phyloP scores from a whole-genome alignment of 2,113 vertebrate species.

The Caranx melampygus region DNA sequence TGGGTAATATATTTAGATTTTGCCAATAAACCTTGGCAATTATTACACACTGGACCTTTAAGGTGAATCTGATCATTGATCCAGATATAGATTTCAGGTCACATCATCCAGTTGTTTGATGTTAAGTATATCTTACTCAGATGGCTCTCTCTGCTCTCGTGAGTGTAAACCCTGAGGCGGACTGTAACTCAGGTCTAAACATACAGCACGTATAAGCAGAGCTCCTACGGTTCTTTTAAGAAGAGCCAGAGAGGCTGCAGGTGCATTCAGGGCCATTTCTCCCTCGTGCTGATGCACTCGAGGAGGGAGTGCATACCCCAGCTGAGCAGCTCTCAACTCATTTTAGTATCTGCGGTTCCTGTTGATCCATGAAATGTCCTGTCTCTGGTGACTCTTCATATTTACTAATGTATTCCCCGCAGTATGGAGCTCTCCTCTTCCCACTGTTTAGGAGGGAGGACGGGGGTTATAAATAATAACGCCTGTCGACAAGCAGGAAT shows the following conservation, averaged over 20 bases:
- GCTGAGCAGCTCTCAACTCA: constrained; percentile 90
- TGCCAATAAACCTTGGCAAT: too few relatives aligned
- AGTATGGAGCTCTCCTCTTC: constrained; percentile 88
- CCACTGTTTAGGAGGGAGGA: constrained; percentile 90
- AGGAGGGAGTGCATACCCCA: constrained; percentile 84
- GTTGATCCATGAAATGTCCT: constrained; percentile 97
- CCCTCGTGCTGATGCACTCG: constrained; percentile 85
- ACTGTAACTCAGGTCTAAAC: constrained; percentile 74
- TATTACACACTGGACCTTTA: too few relatives aligned
- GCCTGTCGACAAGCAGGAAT: constrained; percentile 90
- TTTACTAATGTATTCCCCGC: constrained; percentile 95
- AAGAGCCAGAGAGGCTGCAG: constrained; percentile 60
- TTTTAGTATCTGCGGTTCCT: constrained; percentile 95
- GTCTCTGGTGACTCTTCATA: constrained; percentile 94
- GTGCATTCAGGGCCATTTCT: constrained; percentile 75
- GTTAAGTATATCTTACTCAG: background rate
- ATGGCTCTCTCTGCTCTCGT: background rate
- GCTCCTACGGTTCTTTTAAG: constrained; percentile 86
- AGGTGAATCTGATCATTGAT: background rate
- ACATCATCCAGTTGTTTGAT: background rate
- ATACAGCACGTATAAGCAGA: constrained; percentile 85
- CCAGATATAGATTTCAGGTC: background rate
- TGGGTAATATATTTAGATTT: too few relatives aligned
- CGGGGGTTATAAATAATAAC: constrained; percentile 94
- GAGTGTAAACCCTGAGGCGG: constrained; percentile 27